A percentile compares a stretch with the other conserved stretches of the same genome.
phyloP scores from a whole-genome alignment of 2,888 invertebrate genomes.

The Drosophila pullipes region DNA sequence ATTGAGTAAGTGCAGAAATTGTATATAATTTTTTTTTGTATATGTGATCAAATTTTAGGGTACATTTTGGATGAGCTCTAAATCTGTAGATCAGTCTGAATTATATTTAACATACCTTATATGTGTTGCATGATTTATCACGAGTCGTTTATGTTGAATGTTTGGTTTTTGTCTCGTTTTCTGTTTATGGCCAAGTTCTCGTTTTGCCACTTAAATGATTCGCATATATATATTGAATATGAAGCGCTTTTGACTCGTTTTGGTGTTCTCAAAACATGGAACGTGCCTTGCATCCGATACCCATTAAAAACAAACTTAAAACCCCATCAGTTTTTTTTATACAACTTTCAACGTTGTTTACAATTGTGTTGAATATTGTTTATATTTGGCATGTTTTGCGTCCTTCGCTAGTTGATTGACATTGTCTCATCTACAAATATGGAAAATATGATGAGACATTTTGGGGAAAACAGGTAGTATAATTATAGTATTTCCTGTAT shows the following conservation, averaged over 20 bases:
- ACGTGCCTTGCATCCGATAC: constrained; percentile 66
- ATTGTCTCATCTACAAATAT: constrained; percentile 35
- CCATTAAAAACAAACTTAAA: constrained; percentile 21
- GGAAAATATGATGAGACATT: constrained; percentile 28
- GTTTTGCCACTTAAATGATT: constrained; percentile 35
- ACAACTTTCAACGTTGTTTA: constrained; percentile 31
- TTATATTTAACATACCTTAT: neutral
- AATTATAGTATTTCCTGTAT: constrained; percentile 37
- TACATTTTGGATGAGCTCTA: neutral
- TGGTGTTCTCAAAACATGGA: constrained; percentile 46
- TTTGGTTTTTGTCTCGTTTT: constrained; percentile 7
- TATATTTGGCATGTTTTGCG: constrained; percentile 17
- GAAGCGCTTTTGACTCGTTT: constrained; percentile 39
- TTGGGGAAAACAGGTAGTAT: constrained; percentile 45
- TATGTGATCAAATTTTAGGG: neutral
- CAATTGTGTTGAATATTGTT: constrained; percentile 6
- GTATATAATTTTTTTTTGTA: too few relatives aligned
- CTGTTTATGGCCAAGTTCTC: constrained; percentile 45
- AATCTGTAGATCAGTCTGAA: neutral
- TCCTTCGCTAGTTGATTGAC: constrained; percentile 54
- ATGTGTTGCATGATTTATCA: constrained; percentile 1
- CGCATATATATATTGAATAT: constrained; percentile 10
- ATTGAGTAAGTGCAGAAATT: too few relatives aligned
- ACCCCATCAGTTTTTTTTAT: neutral
- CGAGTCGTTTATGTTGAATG: neutral